These are phyloP conservation scores for Sprattus sprattus DNA, from an alignment of 2,113 vertebrate genomes.

Conservation along the genomic window DNA sequence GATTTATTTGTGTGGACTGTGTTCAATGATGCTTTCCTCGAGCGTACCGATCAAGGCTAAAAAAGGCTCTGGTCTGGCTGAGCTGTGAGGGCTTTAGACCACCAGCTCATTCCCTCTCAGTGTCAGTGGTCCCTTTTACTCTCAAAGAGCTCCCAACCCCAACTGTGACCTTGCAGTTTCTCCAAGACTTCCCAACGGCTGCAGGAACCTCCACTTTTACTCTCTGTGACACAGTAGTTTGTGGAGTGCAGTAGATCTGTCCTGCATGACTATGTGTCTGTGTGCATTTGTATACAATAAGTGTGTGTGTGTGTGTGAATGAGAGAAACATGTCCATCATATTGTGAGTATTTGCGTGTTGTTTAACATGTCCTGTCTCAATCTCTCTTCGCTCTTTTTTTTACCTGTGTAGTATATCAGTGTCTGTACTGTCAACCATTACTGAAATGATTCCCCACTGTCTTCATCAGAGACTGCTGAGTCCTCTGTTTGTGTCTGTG, in stretches of 20 bases:
- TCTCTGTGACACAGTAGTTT: constrained; percentile 35
- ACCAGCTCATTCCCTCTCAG: background rate
- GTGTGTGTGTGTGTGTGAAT: background rate
- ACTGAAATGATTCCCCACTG: background rate
- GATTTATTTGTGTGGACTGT: background rate
- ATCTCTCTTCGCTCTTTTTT: background rate
- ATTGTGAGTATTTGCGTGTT: background rate
- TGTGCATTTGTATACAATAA: constrained; percentile 6
- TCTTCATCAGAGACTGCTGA: background rate
- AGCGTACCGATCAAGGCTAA: background rate
- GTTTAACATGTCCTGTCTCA: constrained; percentile 5
- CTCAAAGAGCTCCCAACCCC: background rate
- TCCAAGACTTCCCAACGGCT: background rate
- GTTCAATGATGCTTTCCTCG: background rate
- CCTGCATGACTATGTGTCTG: constrained; percentile 56
- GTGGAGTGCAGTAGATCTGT: constrained; percentile 75
- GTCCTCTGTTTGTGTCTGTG: background rate
- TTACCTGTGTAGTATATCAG: constrained; percentile 13
- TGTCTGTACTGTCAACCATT: background rate
- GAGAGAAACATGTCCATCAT: background rate
- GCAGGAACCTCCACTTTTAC: background rate
- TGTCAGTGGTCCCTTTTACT: background rate
- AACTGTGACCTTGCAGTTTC: background rate
- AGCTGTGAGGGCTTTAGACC: background rate
- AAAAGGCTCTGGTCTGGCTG: background rate